Percentiles rank a stretch among this genome's conserved stretches.
These are phyloP conservation scores for Notamacropus eugenii DNA, from an alignment of 2,797 vertebrate genomes.

Conservation along the genomic window DNA sequence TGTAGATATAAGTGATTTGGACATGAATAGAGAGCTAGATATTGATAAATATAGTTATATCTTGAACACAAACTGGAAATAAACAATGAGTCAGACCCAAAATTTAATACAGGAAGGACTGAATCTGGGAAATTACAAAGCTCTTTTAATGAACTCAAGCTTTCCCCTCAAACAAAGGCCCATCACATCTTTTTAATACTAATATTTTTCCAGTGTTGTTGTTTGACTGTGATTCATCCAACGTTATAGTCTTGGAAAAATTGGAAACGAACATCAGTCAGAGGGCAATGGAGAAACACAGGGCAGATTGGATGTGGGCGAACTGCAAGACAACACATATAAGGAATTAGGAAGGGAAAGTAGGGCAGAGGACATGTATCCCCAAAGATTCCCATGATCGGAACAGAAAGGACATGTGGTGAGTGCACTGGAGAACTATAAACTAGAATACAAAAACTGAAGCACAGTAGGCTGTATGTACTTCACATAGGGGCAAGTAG, in stretches of 20 bases:
- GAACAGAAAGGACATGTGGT: not conserved
- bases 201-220: not conserved
- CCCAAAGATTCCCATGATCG: not conserved
- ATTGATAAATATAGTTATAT: not conserved
- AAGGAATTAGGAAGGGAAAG: not conserved
- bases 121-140: not conserved
- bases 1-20: not conserved
- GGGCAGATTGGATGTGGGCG: not conserved
- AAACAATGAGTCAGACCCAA: not conserved
- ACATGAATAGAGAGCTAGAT: not conserved
- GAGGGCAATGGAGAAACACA: not conserved
- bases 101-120: not conserved
- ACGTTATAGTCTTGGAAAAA: not conserved
- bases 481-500: not conserved
- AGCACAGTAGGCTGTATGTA: not conserved
- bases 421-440: not conserved
- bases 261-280: not conserved
- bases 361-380: not conserved
- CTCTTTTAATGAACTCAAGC: not conserved
- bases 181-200: not conserved
- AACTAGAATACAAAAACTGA: not conserved
- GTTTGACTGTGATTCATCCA: not conserved
- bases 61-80: not conserved
- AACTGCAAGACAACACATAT: not conserved
- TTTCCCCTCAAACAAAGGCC: not conserved